Evolutionary conservation across 2,113 vertebrate species (phyloP), one percentile per base, ranked within the genome.

Genomic region (Siniperca knerii): DNA sequence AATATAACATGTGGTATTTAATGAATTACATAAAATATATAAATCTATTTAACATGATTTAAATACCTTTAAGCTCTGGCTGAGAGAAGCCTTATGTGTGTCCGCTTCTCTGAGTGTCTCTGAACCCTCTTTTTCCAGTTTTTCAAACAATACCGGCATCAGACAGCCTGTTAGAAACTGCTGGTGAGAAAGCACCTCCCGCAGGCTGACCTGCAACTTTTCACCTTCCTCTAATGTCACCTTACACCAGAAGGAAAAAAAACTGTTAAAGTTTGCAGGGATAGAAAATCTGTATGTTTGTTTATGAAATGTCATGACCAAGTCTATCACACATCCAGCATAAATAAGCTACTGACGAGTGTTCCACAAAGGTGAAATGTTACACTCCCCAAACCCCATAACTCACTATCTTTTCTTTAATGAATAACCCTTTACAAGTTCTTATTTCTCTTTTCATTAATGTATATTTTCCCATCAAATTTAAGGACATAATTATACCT

Each of bases 101-200:
- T 85, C 90, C 66, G 90, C 86, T 40, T 94, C 85, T 20, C 55
- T 72, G 40, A 95, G 89, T 0, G 90, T 70, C 37, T 92, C 91
- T n/a, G 83, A 82, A 48, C 74, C 58, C 0, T 95, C 90, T 55
- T 65, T 91, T 74, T 93, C 81, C 83, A 96, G 90, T 73, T 87
- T 90, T 5, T 91, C 89, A 35, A 90, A 77, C 64, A 92, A 57
- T 2, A 85, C 93, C 0, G 86, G 71, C 16, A 80, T 91, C 71
- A 96, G 72, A 58, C 91, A 95, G 76, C 91, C 94, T 11, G 13
- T 81, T 12, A 96, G 89, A 75, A 96, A 93, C 54, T 90, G 69
- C 35, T 82, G 75, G 75, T 94, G 91, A 2, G 93, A 94, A 29
- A 96, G 92, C 0, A 82, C 94, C 75, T 92, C 94, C 73, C 60